Conservation (phyloP, 2,888 invertebrate species). For the Eulithis prunata region DNA sequence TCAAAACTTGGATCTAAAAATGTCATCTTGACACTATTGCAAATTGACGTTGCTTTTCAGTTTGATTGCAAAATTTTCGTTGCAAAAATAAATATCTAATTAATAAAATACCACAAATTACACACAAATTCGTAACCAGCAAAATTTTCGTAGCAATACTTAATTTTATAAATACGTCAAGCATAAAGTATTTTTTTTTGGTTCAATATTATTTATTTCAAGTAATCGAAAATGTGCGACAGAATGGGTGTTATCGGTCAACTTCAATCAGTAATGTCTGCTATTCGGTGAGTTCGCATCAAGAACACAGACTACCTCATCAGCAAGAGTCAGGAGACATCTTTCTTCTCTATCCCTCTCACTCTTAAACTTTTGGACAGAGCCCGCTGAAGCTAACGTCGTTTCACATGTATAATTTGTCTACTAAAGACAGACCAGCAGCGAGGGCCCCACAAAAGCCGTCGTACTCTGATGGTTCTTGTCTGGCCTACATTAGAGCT, state of each 20-base stretch:
- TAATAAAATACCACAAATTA: neutral
- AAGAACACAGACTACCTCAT: too few species aligned
- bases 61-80: constrained; percentile 30
- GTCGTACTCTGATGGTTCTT: too few species aligned
- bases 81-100: neutral
- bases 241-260: constrained; percentile 68
- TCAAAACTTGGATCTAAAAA: neutral
- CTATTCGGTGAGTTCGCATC: constrained; percentile 62
- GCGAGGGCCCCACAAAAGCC: too few species aligned
- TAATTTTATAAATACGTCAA: neutral
- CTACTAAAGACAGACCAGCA: too few species aligned
- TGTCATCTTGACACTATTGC: constrained; percentile 5
- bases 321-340: too few species aligned
- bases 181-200: neutral
- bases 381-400: too few species aligned
- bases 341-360: too few species aligned
- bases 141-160: neutral
- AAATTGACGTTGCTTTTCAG: constrained; percentile 16
- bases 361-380: too few species aligned
- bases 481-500: too few species aligned
- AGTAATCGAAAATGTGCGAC: constrained; percentile 68
- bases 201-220: constrained; percentile 25
- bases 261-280: constrained; percentile 69
- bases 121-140: too few species aligned
- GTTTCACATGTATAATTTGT: too few species aligned